Evolutionary conservation across 2,797 vertebrate species (phyloP), one percentile per base, ranked within the genome.

Genomic region (Champsocephalus gunnari): DNA sequence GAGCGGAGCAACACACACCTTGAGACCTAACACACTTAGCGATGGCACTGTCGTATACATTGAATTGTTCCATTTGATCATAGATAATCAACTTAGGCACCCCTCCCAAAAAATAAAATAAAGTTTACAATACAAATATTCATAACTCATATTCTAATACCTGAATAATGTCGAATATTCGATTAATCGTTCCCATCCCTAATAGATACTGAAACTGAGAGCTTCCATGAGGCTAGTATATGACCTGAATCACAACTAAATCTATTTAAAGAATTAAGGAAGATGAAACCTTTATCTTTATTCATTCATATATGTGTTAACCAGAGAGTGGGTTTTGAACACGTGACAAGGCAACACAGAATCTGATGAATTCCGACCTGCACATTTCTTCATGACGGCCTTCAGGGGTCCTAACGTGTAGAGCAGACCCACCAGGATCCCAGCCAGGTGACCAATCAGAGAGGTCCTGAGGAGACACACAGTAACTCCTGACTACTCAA

Each of bases 391-490:
- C 96, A 99, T 97, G 78, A 96, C 71, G 19, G 66, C 90, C 90
- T 94, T 95, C 88, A 99, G 93, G 9, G 97, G 97, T 61, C 97
- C 97, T 0, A 80, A 62, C 0, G 94, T 96, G 84, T 99, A 99
- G 84, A 99, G 94, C 65, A 99, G 84, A 66, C 98, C 98, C 77
- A 98, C 97, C 66, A 99, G 93, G 91, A 99, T 99, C 3, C 98
- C 98, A 6, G 98, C 89, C 81, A 99, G 94, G 79, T 99, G 98
- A 50, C 97, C 97, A 5, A 97, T 85, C 3, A 99, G 96, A 34
- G 98, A 99, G 14, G 96, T 94, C 84, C 98, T 99, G 83, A 41
- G 75, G 71, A 64, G 38, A 44, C 16, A 59, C 19, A 62, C 13
- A 43, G 38, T 6, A 38, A 71, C 21, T 12, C 14, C 24, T 54